phyloP scores from a whole-genome alignment of 2,888 invertebrate genomes.

The Aromia moschata region DNA sequence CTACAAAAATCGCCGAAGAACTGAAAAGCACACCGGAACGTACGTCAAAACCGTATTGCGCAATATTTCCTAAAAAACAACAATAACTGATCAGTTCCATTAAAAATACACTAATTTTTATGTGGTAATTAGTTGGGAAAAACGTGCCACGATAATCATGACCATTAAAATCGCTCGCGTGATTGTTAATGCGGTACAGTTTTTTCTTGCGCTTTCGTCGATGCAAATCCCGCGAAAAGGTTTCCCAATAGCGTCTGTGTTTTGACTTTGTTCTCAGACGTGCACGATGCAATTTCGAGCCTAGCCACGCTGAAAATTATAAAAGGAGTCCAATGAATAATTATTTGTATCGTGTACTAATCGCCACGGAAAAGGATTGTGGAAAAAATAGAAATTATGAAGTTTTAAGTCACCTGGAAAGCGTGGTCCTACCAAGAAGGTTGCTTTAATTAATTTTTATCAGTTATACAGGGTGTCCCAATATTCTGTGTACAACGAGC shows the following conservation, averaged over 20 bases:
- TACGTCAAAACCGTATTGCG: background rate
- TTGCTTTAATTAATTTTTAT: no score
- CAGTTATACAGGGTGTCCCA: no score
- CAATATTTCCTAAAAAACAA: background rate
- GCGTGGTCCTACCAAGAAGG: no score
- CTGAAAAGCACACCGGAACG: background rate
- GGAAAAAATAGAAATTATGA: background rate
- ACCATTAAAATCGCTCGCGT: background rate
- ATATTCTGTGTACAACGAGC: no score
- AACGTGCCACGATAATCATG: background rate
- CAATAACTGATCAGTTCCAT: background rate
- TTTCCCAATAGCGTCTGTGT: background rate
- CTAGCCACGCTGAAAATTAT: no score
- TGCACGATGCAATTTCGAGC: no score
- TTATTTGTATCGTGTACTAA: background rate
- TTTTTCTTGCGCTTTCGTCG: slow-evolving; percentile 11
- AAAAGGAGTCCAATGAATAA: no score
- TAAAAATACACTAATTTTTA: background rate
- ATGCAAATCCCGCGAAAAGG: background rate
- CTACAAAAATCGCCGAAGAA: background rate
- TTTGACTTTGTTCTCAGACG: background rate
- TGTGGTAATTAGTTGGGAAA: background rate
- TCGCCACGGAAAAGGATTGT: background rate
- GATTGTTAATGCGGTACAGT: slow-evolving; percentile 2
- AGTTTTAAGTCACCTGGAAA: background rate